Evolutionary conservation across 2,797 vertebrate genomes (phyloP), one percentile per base, ranked within the genome.

Genomic region (Pyrocephalus nanus): DNA sequence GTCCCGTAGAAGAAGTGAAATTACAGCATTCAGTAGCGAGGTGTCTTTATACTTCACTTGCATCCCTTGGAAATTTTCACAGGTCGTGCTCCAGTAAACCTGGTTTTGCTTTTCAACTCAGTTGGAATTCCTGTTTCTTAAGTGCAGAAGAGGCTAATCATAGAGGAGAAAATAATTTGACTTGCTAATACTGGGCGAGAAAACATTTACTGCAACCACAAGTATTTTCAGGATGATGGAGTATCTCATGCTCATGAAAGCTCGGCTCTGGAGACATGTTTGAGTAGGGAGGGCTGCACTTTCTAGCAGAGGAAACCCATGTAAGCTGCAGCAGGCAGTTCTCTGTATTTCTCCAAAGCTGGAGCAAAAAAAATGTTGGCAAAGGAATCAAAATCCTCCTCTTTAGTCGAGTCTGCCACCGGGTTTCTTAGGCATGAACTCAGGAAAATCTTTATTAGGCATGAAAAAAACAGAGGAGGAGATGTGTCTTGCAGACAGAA

Each of bases 91-190:
- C 82, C 74, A 79, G 71, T 76, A 86, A 93, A 88, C 89, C 69
- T 40, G 18, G 65, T 88, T 87, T 81, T 87, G 80, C 93, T 95
- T 95, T 94, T 95, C 92, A 78, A 66, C 96, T 94, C 95, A 2
- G 94, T 91, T 95, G 95, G 96, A 96, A 96, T 95, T 96, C 93
- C 93, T 95, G 93, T 93, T 95, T 86, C 96, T 90, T 97, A 97
- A 96, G 95, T 95, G 95, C 96, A 86, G 58, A 94, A 93, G 94
- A 96, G 92, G 95, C 97, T 97, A 97, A 97, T 97, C 96, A 96
- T 75, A 91, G 82, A 96, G 96, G 60, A 94, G 96, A 85, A 95
- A 95, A 96, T 96, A 91, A 97, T 97, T 97, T 97, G 97, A 97
- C 95, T 97, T 96, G 97, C 97, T 97, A 97, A 97, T 97, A 92